Conservation (phyloP, 2,888 invertebrate genomes). For the Nemoura dubitans region DNA sequence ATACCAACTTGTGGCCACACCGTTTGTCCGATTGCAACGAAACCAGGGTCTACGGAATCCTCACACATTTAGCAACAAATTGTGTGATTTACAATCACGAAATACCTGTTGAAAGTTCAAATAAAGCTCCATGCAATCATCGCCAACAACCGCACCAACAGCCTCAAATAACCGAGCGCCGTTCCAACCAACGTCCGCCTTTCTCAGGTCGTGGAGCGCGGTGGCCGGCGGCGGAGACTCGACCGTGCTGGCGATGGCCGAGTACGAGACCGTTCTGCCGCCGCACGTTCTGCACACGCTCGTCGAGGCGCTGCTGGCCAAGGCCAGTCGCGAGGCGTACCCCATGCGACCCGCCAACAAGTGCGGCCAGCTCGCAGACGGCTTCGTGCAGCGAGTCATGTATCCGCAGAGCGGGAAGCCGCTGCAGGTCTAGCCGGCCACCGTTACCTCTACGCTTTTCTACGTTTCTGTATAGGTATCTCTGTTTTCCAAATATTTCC, state of each 20-base stretch:
- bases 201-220: neutral
- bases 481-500: neutral
- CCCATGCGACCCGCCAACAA: slow-evolving; percentile 1
- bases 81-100: too few relatives aligned
- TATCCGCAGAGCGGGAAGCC: slow-evolving; percentile 25
- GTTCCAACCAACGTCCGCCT: too few relatives aligned
- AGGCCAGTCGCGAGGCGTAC: slow-evolving; percentile 61
- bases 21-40: too few relatives aligned
- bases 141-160: too few relatives aligned
- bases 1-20: too few relatives aligned
- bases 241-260: slow-evolving; percentile 54
- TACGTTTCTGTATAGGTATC: neutral
- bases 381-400: slow-evolving; percentile 21
- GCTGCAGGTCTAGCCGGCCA: neutral
- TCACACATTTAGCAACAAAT: too few relatives aligned
- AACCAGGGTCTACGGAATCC: too few relatives aligned
- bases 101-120: too few relatives aligned
- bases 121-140: too few relatives aligned
- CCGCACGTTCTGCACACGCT: slow-evolving; percentile 68
- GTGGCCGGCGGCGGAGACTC: neutral
- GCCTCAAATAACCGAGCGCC: too few relatives aligned
- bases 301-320: slow-evolving; percentile 68
- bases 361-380: slow-evolving; percentile 26
- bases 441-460: neutral
- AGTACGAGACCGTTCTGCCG: slow-evolving; percentile 63